phyloP scores from a whole-genome alignment of 1,140 invertebrate species.

The Acromyrmex charruanus region DNA sequence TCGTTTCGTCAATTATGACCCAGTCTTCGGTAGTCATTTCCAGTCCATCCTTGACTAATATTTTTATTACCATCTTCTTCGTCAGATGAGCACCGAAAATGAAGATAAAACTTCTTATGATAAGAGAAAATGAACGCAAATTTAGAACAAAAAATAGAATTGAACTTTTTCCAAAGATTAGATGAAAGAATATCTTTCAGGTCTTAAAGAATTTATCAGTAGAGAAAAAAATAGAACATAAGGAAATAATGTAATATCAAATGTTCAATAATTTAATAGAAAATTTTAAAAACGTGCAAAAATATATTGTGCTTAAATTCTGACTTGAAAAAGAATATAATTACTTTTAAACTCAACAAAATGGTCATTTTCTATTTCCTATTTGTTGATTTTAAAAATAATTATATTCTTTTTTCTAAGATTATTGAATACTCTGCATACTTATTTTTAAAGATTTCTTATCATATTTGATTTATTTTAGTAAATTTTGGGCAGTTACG shows the following conservation, averaged over 20 bases:
- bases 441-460: background rate
- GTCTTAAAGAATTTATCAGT: background rate
- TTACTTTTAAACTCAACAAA: too few species aligned
- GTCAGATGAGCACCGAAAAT: slow-evolving; percentile 88
- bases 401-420: too few species aligned
- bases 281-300: background rate
- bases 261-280: background rate
- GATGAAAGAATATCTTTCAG: background rate
- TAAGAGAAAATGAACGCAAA: background rate
- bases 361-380: too few species aligned
- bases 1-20: slow-evolving; percentile 99
- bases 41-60: slow-evolving; percentile 93
- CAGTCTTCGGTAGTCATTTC: slow-evolving; percentile 98
- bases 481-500: background rate
- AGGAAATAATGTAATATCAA: background rate
- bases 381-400: too few species aligned
- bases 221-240: background rate
- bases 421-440: background rate
- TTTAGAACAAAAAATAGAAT: slow-evolving; percentile 2
- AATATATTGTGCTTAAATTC: background rate
- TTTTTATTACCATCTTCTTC: slow-evolving; percentile 89
- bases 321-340: background rate
- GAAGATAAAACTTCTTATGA: background rate
- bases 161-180: background rate
- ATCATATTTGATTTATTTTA: background rate